Evolutionary conservation across 2,113 vertebrate species (phyloP).

Genomic region (Octodon degus): DNA sequence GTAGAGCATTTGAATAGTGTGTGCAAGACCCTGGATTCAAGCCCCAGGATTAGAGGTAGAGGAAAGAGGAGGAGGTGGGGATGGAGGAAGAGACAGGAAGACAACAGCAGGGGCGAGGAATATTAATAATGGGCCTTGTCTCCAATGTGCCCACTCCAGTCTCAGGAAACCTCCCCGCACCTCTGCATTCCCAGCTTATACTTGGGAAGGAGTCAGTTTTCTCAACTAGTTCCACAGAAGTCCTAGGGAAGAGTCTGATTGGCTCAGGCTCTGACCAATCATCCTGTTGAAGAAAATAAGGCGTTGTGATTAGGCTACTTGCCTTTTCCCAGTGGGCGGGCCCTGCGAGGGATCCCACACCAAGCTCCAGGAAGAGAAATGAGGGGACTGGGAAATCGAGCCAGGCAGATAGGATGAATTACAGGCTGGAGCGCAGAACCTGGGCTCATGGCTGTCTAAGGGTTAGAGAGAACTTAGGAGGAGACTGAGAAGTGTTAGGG

Average conservation of each 20-base stretch:
- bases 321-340: background rate
- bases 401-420: background rate
- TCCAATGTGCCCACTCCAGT: background rate
- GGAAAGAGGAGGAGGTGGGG: background rate
- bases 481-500: background rate
- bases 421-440: background rate
- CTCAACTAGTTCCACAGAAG: background rate
- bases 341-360: background rate
- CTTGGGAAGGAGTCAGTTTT: background rate
- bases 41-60: background rate
- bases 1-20: background rate
- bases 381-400: background rate
- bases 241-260: background rate
- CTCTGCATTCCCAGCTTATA: background rate
- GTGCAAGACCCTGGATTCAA: background rate
- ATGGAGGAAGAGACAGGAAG: background rate
- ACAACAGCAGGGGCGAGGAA: too few relatives aligned
- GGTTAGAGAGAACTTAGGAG: background rate
- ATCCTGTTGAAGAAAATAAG: background rate
- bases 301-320: background rate
- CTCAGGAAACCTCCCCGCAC: background rate
- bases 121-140: background rate
- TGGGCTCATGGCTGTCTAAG: background rate
- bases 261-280: background rate
- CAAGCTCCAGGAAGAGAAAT: background rate